Conservation (phyloP, 2,888 invertebrate genomes). For the Apomyelois bistriatella region DNA sequence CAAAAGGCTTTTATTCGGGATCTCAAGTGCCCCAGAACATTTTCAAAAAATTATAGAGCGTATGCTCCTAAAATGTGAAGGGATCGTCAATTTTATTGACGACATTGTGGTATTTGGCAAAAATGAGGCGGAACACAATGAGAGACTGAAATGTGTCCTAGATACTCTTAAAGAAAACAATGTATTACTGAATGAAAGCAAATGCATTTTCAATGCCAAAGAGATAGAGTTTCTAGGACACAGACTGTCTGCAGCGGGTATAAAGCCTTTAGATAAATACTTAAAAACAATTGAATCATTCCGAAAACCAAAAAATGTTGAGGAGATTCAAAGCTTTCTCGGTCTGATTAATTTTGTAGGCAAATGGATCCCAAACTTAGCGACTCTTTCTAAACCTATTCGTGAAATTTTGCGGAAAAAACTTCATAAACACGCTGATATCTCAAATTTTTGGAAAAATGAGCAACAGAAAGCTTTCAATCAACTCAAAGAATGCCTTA, state of each 20-base stretch:
- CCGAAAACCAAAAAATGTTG: slow-evolving; percentile 2
- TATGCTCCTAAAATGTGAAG: background rate
- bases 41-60: background rate
- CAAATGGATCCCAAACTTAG: slow-evolving; percentile 28
- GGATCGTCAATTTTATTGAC: background rate
- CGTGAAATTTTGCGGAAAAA: too few species aligned
- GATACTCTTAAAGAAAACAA: background rate
- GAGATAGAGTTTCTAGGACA: slow-evolving; percentile 14
- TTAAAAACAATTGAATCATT: background rate
- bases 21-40: background rate
- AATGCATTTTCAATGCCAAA: background rate
- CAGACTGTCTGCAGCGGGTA: slow-evolving; percentile 7
- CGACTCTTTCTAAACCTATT: slow-evolving; percentile 27
- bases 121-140: background rate
- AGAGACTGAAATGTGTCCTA: background rate
- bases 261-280: slow-evolving; percentile 15
- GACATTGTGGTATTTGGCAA: background rate
- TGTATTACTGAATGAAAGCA: background rate
- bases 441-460: slow-evolving; percentile 15
- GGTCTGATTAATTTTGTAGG: slow-evolving; percentile 27
- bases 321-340: slow-evolving; percentile 19
- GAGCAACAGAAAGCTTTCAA: slow-evolving; percentile 15
- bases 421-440: too few species aligned
- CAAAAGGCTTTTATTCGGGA: background rate
- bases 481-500: background rate